phyloP scores from a whole-genome alignment of 1,140 invertebrate species.

The honey bee (Apis mellifera) region Amel_HAv3.1 CM009944.2:3723001-3723500 shows the following conservation, averaged over 20 bases:
- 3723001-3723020: constrained; percentile 42
- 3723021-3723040: constrained; percentile 10
- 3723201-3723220: not conserved
- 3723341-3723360: not conserved
- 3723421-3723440: too few relatives aligned
- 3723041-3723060: constrained; percentile 31
- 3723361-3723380: not conserved
- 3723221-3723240: not conserved
- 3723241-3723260: not conserved
- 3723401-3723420: too few relatives aligned
- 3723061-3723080: constrained; percentile 42
- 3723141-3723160: constrained; percentile 6
- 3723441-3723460: too few relatives aligned
- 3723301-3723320: not conserved
- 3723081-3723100: not conserved
- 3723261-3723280: not conserved
- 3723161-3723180: not conserved
- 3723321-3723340: not conserved
- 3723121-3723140: not conserved
- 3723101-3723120: not conserved
- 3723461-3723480: too few relatives aligned
- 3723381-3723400: not conserved
- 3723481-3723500: too few relatives aligned
- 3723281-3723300: not conserved
- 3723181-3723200: not conserved